Conservation (phyloP, 2,113 vertebrate species). For the Psittacula cyanocephala region DNA sequence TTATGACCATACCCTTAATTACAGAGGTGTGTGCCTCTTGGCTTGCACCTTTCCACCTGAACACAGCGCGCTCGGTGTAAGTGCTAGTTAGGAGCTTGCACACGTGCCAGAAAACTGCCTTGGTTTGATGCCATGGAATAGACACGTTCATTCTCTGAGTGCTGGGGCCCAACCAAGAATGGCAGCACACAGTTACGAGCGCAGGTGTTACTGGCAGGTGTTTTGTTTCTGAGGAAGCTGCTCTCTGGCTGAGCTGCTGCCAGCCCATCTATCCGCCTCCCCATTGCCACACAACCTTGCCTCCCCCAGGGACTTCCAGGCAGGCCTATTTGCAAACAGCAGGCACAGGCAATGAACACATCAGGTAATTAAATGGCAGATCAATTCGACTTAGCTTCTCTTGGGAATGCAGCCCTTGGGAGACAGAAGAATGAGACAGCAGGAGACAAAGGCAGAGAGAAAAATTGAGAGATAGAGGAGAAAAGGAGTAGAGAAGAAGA, state of each 20-base stretch:
- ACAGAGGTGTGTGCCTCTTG: background rate
- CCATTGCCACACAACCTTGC: constrained; percentile 10
- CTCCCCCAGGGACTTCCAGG: constrained; percentile 35
- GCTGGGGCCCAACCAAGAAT: constrained; percentile 45
- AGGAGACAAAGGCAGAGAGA: constrained; percentile 12
- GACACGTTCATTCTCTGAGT: background rate
- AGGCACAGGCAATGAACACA: constrained; percentile 55
- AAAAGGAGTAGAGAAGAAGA: background rate
- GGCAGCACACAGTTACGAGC: constrained; percentile 37
- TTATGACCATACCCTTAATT: background rate
- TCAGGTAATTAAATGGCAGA: constrained; percentile 72
- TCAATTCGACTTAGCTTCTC: constrained; percentile 66
- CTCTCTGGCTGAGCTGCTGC: constrained; percentile 57
- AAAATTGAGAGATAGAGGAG: background rate
- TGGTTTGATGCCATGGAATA: constrained; percentile 63
- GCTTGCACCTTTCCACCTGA: background rate
- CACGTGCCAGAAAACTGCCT: background rate
- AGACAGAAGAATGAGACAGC: constrained; percentile 32
- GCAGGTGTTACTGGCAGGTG: constrained; percentile 69
- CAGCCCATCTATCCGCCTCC: constrained; percentile 19
- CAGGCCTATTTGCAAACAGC: constrained; percentile 59
- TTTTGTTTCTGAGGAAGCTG: constrained; percentile 46
- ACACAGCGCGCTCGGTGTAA: background rate
- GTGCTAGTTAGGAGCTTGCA: constrained; percentile 23
- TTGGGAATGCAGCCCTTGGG: constrained; percentile 58